Evolutionary conservation across 1,140 invertebrate species (phyloP), one percentile per base, ranked within the genome.

Genomic region (Macrosteles quadrilineatus): DNA sequence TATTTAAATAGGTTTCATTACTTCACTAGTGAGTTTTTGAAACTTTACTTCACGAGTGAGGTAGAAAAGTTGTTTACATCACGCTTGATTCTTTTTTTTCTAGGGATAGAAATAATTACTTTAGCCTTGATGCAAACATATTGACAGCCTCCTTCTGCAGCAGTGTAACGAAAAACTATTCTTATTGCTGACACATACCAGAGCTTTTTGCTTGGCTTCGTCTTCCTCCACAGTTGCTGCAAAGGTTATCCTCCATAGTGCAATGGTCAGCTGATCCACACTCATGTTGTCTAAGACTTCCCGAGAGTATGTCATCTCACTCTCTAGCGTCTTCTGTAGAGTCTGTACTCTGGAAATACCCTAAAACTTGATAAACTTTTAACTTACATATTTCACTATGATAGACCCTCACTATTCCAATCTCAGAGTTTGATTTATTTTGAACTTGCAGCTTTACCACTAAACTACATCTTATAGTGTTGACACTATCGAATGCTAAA

Each of bases 211-310:
- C 32, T 55, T 25, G 21, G 6, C 23, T 69, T 62, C 45, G 40
- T 59, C 30, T 59, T 57, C 47, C 29, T 62, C 67, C 23, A 19
- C 67, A 36, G 17, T n/a, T 25, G 23, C 11, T 12, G 40, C 27
- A 30, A 69, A 69, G 1, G 36, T 71, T 2, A 68, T 19, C 19
- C 68, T n/a, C 68, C 68, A 70, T 27, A 73, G 63, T 6, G 65
- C 64, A 3, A 67, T 55, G 19, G 63, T 71, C 1, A 73, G 59
- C 23, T 63, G 47, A 27, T 63, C 31, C 0, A 68, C 65, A 1
- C 67, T 65, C 69, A 73, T 68, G 19, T 21, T 69, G 50, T 73
- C 72, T 3, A 69, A 29, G 25, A 27, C n/a, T 0, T 19, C 12
- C 23, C 55, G n/a, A 6, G 21, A 11, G 14, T 11, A 40, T 23